These are phyloP conservation scores for Celastrina argiolus DNA, from an alignment of 2,888 invertebrate species.

Conservation along the genomic window DNA sequence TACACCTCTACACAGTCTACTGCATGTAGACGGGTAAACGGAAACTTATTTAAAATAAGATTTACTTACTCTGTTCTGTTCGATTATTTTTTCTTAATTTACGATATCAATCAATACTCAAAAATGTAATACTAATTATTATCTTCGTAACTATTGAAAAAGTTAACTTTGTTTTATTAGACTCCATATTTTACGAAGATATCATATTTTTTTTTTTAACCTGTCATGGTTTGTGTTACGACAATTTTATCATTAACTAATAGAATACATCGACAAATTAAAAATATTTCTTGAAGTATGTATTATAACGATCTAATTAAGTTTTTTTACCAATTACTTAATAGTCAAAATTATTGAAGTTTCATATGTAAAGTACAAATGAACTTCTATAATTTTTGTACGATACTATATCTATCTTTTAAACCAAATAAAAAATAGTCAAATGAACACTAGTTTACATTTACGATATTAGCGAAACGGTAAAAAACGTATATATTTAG, in stretches of 20 bases:
- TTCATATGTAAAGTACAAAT: too few species aligned
- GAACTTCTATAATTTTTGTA: too few species aligned
- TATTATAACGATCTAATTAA: neutral
- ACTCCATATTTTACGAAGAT: too few species aligned
- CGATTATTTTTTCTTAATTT: neutral
- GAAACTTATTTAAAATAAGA: neutral
- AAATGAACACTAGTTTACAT: neutral
- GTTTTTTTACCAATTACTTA: neutral
- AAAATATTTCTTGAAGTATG: neutral
- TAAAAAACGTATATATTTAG: slow-evolving; percentile 3
- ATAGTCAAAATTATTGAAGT: too few species aligned
- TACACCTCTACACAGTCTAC: neutral
- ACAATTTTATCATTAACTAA: neutral
- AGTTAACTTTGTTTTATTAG: too few species aligned
- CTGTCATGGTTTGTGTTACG: neutral
- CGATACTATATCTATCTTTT: too few species aligned
- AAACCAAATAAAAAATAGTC: too few species aligned
- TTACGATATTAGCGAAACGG: neutral
- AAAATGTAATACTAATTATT: too few species aligned
- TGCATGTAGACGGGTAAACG: neutral
- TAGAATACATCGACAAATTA: neutral
- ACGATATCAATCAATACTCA: too few species aligned
- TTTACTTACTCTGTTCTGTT: neutral
- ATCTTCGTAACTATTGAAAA: too few species aligned
- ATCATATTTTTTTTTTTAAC: too few species aligned